phyloP scores from a whole-genome alignment of 2,113 vertebrate species.

The Odontesthes bonariensis region DNA sequence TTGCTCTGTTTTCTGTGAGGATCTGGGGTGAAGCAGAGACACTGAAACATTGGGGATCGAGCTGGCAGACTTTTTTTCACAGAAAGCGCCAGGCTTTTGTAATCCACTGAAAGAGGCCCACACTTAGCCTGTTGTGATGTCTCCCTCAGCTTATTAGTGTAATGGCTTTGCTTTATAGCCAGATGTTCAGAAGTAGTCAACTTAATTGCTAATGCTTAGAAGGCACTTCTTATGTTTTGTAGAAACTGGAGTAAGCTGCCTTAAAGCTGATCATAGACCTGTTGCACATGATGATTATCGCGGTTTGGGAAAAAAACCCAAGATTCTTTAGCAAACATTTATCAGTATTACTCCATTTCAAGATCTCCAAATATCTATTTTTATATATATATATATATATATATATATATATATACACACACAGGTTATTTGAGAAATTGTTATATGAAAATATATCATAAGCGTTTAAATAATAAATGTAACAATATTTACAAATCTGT shows the following conservation, averaged over 20 bases:
- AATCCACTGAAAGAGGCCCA: constrained; percentile 35
- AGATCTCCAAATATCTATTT: background rate
- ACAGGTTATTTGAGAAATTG: too few relatives aligned
- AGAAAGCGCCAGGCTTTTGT: constrained; percentile 30
- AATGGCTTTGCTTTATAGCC: constrained; percentile 48
- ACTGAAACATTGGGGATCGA: constrained; percentile 26
- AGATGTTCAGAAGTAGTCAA: constrained; percentile 61
- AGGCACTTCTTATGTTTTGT: constrained; percentile 45
- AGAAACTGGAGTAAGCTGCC: constrained; percentile 24
- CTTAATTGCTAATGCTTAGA: constrained; percentile 57
- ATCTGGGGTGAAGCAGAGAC: constrained; percentile 21
- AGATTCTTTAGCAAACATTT: background rate
- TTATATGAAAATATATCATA: too few relatives aligned
- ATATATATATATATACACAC: too few relatives aligned
- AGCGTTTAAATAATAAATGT: background rate
- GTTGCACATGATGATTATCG: constrained; percentile 6
- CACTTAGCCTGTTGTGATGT: constrained; percentile 8
- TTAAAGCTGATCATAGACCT: constrained; percentile 25
- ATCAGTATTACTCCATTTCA: background rate
- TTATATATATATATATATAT: too few relatives aligned
- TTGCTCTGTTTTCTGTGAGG: constrained; percentile 47
- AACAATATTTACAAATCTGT: background rate
- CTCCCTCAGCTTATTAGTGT: constrained; percentile 35
- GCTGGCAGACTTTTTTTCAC: constrained; percentile 37
- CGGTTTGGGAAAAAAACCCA: background rate